phyloP scores from a whole-genome alignment of 2,797 vertebrate species.

The Eulemur albifrons region DNA sequence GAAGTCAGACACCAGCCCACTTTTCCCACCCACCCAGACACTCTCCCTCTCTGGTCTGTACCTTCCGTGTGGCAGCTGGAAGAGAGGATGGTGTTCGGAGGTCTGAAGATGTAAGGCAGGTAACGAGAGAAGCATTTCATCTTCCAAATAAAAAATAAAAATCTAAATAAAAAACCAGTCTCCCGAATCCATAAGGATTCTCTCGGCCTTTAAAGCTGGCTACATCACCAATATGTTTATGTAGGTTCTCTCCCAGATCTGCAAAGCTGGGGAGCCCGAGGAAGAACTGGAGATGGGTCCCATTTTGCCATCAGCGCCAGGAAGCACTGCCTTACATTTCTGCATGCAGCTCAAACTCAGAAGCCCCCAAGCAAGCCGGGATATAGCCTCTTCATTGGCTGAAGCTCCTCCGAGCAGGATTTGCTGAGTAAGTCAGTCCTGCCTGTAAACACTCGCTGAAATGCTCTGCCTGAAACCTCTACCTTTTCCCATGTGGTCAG shows the following conservation, averaged over 20 bases:
- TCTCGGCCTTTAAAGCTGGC: conserved; percentile 67
- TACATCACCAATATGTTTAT: conserved; percentile 71
- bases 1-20: conserved; percentile 73
- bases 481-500: conserved; percentile 63
- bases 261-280: conserved; percentile 72
- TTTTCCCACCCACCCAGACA: conserved; percentile 72
- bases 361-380: conserved; percentile 80
- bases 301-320: conserved; percentile 81
- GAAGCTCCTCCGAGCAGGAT: conserved; percentile 79
- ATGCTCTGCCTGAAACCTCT: conserved; percentile 68
- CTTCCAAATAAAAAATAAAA: conserved; percentile 84
- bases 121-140: conserved; percentile 99
- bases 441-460: conserved; percentile 81
- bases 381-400: conserved; percentile 84
- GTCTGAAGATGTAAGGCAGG: conserved; percentile 96
- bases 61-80: conserved; percentile 97
- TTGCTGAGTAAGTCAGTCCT: conserved; percentile 85
- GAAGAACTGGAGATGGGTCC: conserved; percentile 75
- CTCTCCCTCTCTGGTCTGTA: conserved; percentile 84
- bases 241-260: conserved; percentile 70
- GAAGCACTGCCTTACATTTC: conserved; percentile 81
- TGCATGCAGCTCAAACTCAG: conserved; percentile 82
- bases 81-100: conserved; percentile 94
- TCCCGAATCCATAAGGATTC: conserved; percentile 80
- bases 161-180: conserved; percentile 68